These are phyloP conservation scores for Romanogobio albipinnatus DNA, from an alignment of 2,113 vertebrate genomes.

Conservation along the genomic window DNA sequence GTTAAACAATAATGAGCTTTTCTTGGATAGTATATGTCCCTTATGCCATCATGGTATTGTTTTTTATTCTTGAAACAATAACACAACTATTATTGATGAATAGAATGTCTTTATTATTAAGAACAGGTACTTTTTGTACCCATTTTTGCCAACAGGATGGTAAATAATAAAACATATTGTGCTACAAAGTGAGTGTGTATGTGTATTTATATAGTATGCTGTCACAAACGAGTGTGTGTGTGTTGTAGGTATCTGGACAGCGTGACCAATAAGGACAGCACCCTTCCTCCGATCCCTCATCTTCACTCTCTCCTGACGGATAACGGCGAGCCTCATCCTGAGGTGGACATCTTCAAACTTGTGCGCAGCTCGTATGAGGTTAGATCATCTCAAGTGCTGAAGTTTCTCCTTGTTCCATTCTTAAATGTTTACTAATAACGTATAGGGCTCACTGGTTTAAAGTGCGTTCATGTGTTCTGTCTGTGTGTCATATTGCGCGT, in stretches of 20 bases:
- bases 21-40: too few species aligned
- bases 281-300: slow-evolving; percentile 94
- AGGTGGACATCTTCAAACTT: slow-evolving; percentile 97
- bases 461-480: background rate
- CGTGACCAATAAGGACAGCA: slow-evolving; percentile 97
- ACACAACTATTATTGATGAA: too few species aligned
- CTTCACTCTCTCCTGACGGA: slow-evolving; percentile 95
- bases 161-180: too few species aligned
- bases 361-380: slow-evolving; percentile 95
- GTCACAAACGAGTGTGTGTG: background rate
- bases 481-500: background rate
- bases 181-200: too few species aligned
- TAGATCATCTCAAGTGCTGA: background rate
- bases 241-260: slow-evolving; percentile 91
- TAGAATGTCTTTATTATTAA: too few species aligned
- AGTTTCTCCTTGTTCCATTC: background rate
- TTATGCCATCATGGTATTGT: too few species aligned
- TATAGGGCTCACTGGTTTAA: too few species aligned
- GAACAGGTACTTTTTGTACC: too few species aligned
- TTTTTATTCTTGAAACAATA: too few species aligned
- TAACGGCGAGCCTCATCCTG: slow-evolving; percentile 90
- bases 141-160: too few species aligned
- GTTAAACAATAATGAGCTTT: too few species aligned
- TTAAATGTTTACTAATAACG: too few species aligned
- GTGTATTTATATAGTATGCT: background rate